Evolutionary conservation across 2,888 invertebrate genomes (phyloP).

Genomic region (Cordylochernes scorpioides): DNA sequence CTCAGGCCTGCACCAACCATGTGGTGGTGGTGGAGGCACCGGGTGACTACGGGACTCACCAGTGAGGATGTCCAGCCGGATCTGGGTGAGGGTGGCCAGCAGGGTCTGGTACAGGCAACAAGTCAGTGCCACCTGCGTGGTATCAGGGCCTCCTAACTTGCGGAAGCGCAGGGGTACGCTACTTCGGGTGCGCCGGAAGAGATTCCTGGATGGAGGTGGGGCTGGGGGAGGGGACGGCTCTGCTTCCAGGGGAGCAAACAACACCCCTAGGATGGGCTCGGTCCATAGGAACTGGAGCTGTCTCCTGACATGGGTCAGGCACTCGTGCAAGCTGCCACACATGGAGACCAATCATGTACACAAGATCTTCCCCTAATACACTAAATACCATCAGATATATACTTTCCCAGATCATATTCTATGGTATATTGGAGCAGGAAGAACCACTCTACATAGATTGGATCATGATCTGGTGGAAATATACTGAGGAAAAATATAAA

Average conservation of each 20-base stretch:
- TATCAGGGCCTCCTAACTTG: conserved; percentile 34
- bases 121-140: conserved; percentile 51
- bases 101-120: conserved; percentile 79
- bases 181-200: too few relatives aligned
- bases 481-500: too few relatives aligned
- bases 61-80: conserved; percentile 70
- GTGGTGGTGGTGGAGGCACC: not conserved
- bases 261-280: conserved; percentile 22
- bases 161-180: conserved; percentile 9
- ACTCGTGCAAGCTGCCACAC: conserved; percentile 35
- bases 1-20: conserved; percentile 51
- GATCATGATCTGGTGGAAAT: not conserved
- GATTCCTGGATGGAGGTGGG: conserved; percentile 3
- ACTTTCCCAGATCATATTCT: not conserved
- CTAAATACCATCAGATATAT: not conserved
- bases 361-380: not conserved
- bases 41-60: conserved; percentile 29
- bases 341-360: too few relatives aligned
- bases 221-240: not conserved
- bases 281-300: conserved; percentile 49
- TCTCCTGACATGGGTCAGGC: conserved; percentile 35
- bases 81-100: conserved; percentile 58
- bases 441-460: not conserved
- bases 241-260: conserved; percentile 21
- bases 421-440: not conserved